Conservation (phyloP, 1,140 invertebrate genomes). For the Drosophila nebulosa region DNA sequence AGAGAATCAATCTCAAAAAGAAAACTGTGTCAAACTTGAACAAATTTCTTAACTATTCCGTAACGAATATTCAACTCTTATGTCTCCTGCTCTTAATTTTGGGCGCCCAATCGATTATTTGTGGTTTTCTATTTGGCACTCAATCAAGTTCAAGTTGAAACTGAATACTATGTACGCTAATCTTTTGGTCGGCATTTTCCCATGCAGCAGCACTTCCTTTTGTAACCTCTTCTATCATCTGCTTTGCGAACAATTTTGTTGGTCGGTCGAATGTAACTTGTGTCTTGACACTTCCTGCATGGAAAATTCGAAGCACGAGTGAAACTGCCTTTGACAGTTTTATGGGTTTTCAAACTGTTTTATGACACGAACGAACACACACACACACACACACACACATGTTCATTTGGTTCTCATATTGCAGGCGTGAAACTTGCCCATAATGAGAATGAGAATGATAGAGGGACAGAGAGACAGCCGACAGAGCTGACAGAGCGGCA, state of each 20-base stretch:
- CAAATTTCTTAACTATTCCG: no score
- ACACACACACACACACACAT: slow-evolving; percentile 11
- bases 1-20: no score
- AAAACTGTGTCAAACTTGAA: no score
- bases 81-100: no score
- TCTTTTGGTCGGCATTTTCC: slow-evolving; percentile 33
- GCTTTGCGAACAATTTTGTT: neutral
- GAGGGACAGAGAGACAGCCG: neutral
- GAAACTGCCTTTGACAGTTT: slow-evolving; percentile 68
- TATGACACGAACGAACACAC: slow-evolving; percentile 54
- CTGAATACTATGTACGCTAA: slow-evolving; percentile 55
- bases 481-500: neutral
- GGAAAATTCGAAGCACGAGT: slow-evolving; percentile 51
- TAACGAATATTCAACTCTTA: no score
- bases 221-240: neutral
- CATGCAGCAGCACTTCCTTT: neutral
- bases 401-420: slow-evolving; percentile 1
- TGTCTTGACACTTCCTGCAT: slow-evolving; percentile 47
- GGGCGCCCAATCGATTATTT: no score
- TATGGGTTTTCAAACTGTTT: slow-evolving; percentile 79
- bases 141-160: neutral
- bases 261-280: slow-evolving; percentile 4
- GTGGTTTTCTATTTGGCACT: no score
- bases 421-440: slow-evolving; percentile 54
- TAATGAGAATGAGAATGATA: slow-evolving; percentile 53